Base-by-base conservation (phyloP, 2,888 invertebrate species). In the Cephalotes varians region DNA sequence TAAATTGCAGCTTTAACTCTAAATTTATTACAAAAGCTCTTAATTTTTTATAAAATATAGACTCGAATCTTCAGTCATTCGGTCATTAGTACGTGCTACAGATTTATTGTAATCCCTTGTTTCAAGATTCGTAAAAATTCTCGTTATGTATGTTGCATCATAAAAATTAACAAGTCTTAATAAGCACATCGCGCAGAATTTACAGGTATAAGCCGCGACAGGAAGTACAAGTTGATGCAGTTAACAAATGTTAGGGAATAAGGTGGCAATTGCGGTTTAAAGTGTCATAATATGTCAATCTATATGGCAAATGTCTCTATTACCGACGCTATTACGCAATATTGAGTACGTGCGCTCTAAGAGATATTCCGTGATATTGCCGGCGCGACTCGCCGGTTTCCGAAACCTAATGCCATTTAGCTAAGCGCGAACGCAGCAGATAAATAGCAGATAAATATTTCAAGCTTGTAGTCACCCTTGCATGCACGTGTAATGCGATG, bases 381-480 rank as follows among this genome's bases (percentile, higher is more conserved):
- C 31, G n/a, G 31, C 28, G 54, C 31, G 40, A 54, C 28, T 21
- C 21, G n/a, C 21, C 60, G 40, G 47, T 60, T 74, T 74, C 56
- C 71, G 71, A 77, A 79, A 69, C 56, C 44, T 56, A 56, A 76
- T 54, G 54, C 31, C 56, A 31, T 34, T 77, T 21, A 44, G 37
- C 77, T 44, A 69, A 56, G 67, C 40, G 54, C 54, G 69, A 67
- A 51, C 31, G 21, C 31, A 31, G n/a, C 64, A 65, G 64, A 44
- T 64, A 62, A 62, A 62, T 64, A 64, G 67, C 44, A 40, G 31
- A 54, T 56, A 77, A 69, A 79, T 69, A 79, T 56, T 67, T 69
- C 71, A 69, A n/a, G 44, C 31, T 18, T 44, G 56, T 44, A 69
- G 12, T 44, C 67, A 69, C 15, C 54, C 28, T 54, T 40, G 21